Percentiles rank a stretch among this genome's conserved stretches.
These are phyloP conservation scores for Linnaemya tessellans DNA, from an alignment of 2,888 invertebrate genomes.

Conservation along the genomic window DNA sequence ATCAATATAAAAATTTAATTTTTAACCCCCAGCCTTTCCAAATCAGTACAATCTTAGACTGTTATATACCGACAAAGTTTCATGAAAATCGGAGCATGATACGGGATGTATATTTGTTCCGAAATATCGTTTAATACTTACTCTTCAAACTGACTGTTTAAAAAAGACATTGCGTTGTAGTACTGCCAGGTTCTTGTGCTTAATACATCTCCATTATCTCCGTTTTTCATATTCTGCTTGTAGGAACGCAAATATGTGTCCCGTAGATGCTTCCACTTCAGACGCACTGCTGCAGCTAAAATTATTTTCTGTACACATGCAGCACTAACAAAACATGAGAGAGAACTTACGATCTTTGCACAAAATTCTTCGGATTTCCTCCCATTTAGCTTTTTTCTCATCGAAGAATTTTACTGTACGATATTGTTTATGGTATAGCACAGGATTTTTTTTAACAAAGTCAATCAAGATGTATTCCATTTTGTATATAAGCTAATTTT, in stretches of 20 bases:
- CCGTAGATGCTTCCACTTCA: constrained; percentile 64
- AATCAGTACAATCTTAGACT: no score
- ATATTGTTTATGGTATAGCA: constrained; percentile 65
- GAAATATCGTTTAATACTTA: no score
- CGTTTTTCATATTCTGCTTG: constrained; percentile 54
- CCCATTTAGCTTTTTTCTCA: constrained; percentile 57
- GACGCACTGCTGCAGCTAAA: constrained; percentile 50
- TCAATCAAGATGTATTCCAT: constrained; percentile 67
- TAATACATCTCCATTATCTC: constrained; percentile 59
- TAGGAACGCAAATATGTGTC: constrained; percentile 61
- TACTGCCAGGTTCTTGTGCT: no score
- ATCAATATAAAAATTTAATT: no score
- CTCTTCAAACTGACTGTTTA: no score
- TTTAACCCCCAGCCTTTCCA: no score
- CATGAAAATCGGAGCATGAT: no score
- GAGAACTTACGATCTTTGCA: constrained; percentile 66
- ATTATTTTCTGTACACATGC: neutral
- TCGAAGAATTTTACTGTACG: constrained; percentile 51
- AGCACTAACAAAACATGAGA: neutral
- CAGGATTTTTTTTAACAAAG: constrained; percentile 61
- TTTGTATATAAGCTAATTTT: constrained; percentile 22
- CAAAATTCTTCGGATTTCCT: constrained; percentile 60
- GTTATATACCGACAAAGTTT: no score
- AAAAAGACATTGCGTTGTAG: no score
- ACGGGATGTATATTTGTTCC: no score